phyloP scores from a whole-genome alignment of 2,113 vertebrate genomes.

The Himantopus leucocephalus region DNA sequence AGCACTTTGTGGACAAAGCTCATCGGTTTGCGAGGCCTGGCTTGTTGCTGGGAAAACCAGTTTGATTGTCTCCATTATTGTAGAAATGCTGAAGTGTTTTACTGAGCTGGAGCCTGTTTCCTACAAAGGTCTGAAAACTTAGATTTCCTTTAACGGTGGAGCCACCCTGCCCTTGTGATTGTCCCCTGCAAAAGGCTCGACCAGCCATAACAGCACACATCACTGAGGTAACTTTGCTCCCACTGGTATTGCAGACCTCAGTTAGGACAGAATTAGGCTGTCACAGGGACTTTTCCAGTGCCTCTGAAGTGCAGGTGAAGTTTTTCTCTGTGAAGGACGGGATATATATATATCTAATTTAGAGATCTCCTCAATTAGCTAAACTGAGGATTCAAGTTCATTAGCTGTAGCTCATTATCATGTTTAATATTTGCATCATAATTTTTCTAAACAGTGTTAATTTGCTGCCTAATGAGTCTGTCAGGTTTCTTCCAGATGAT shows the following conservation, averaged over 20 bases:
- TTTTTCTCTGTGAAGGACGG: not conserved
- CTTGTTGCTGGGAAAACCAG: not conserved
- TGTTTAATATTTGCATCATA: not conserved
- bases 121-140: not conserved
- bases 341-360: not conserved
- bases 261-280: not conserved
- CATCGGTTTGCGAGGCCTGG: not conserved
- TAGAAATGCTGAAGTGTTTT: not conserved
- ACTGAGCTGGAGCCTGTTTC: not conserved
- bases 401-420: not conserved
- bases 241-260: not conserved
- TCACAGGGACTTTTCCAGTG: not conserved
- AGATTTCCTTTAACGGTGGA: not conserved
- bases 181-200: not conserved
- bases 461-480: constrained; percentile 29
- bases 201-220: not conserved
- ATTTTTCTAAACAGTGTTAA: constrained; percentile 15
- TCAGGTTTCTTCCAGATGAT: not conserved
- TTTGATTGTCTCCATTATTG: not conserved
- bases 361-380: not conserved
- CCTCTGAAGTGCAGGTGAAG: not conserved
- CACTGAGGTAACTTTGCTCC: not conserved
- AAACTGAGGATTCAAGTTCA: not conserved
- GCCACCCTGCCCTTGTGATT: not conserved
- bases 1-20: not conserved